Percentiles rank a stretch among this genome's conserved stretches.
Evolutionary conservation across 2,888 invertebrate species (phyloP).

Genomic region (Pseudoips prasinana): DNA sequence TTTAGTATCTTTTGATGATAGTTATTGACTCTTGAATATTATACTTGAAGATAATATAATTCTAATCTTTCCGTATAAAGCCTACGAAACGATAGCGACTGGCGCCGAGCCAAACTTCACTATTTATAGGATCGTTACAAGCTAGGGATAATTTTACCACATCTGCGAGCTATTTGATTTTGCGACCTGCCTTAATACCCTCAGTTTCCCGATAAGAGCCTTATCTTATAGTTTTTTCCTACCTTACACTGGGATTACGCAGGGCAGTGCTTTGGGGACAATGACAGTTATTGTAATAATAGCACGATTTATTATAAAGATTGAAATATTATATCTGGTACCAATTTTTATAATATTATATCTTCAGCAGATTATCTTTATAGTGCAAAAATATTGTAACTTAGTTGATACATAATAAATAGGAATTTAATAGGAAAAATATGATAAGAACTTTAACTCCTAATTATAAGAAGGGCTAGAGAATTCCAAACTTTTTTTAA

Average conservation of each 20-base stretch:
- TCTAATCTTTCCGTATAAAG: conserved; percentile 41
- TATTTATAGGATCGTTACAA: conserved; percentile 32
- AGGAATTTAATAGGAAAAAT: too few relatives aligned
- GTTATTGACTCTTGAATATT: conserved; percentile 24
- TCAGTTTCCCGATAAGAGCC: conserved; percentile 39
- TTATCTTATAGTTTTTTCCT: conserved; percentile 38
- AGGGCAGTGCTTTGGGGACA: conserved; percentile 4
- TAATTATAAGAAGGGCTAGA: too few relatives aligned
- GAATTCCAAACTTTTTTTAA: too few relatives aligned
- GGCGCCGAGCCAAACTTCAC: conserved; percentile 39
- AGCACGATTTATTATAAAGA: too few relatives aligned
- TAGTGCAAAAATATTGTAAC: too few relatives aligned
- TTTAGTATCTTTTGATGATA: too few relatives aligned
- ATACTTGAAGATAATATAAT: conserved; percentile 36
- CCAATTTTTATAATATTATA: too few relatives aligned
- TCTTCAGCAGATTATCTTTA: too few relatives aligned
- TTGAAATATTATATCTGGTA: too few relatives aligned
- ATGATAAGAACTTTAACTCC: too few relatives aligned
- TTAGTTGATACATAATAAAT: too few relatives aligned
- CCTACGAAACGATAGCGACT: conserved; percentile 35
- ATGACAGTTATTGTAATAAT: conserved; percentile 10
- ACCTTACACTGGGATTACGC: conserved; percentile 17
- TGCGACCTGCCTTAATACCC: conserved; percentile 46
- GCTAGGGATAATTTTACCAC: conserved; percentile 46
- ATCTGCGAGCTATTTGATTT: conserved; percentile 51